Evolutionary conservation across 2,888 invertebrate genomes (phyloP).

Genomic region (Drosophila putrida): DNA sequence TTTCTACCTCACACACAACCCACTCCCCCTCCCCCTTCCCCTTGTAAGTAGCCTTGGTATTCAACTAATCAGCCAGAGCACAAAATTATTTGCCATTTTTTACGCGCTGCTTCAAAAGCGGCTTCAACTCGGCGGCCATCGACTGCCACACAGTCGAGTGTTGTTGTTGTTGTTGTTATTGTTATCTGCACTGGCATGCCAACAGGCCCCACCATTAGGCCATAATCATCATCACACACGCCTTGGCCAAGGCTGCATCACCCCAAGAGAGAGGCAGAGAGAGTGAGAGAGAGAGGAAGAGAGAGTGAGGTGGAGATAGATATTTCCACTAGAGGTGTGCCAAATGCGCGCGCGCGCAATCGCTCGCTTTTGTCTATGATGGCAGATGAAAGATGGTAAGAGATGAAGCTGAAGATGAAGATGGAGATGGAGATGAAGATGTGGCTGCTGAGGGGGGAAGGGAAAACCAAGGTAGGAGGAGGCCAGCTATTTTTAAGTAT

Average conservation of each 20-base stretch:
- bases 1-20: constrained; percentile 11
- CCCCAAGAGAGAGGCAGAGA: constrained; percentile 6
- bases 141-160: constrained; percentile 27
- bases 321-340: constrained; percentile 47
- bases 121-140: constrained; percentile 55
- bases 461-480: constrained; percentile 17
- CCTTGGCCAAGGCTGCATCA: constrained; percentile 69
- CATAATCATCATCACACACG: constrained; percentile 80
- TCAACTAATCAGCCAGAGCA: constrained; percentile 78
- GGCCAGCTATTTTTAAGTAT: constrained; percentile 78
- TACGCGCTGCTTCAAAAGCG: constrained; percentile 80
- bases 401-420: constrained; percentile 8
- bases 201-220: constrained; percentile 79
- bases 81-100: constrained; percentile 81
- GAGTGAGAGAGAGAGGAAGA: neutral
- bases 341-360: constrained; percentile 57
- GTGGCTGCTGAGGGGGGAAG: constrained; percentile 4
- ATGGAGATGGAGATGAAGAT: constrained; percentile 2
- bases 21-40: neutral
- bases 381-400: constrained; percentile 16
- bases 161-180: constrained; percentile 47
- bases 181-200: constrained; percentile 69
- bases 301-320: neutral
- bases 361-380: constrained; percentile 58
- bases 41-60: constrained; percentile 45